Base-by-base conservation (phyloP, 23 tunicate genomes). In the Trididemnum miniatum region DNA sequence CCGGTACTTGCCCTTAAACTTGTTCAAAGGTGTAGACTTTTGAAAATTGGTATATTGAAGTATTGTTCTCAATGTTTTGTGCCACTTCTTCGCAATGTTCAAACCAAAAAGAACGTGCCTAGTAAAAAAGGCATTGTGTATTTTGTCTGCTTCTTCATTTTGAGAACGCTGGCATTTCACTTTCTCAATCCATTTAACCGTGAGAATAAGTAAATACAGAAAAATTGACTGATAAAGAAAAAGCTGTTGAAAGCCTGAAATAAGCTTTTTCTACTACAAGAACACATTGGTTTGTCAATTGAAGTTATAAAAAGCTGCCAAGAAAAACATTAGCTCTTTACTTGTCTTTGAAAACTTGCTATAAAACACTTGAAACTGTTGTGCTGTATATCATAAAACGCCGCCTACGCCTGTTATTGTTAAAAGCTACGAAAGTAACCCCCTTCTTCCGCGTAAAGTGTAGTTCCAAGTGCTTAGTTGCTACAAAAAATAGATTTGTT, bases 351-450 rank as follows among this genome's bases (percentile, higher is more conserved):
- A 44, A 44, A 44, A 9, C 54, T 7, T 9, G 54, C 54, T 44
- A 44, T 44, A 7, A 44, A 44, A 44, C 54, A 44, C 54, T 44
- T 44, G 12, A 31, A 67, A 32, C 7, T 67, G 37, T 67, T 31
- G 38, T 67, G 3, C 38, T 67, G 5, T 4, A 67, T 30, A 22
- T 9, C 12, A 67, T 12, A 31, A 67, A 67, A 67, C 20, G 69
- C n/a, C 37, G 75, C 75, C 75, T 22, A 67, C 75, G 75, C 75
- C 38, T 67, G 38, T 30, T 67, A 67, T 67, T 67, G 37, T 67
- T 32, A 67, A 67, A 32, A 24, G 38, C 75, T 32, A 22, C n/a
- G 18, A 24, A 62, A 62, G 26, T 20, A 67, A 67, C 75, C 37
- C 38, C 38, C 32, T 5, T 67, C 38, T 62, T 62, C 5, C 67